Conservation (phyloP, 2,113 vertebrate genomes). For the human (Homo sapiens) region GRCh38 chr1:76097501-76098000, state of each 20-base stretch:
- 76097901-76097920: neutral
- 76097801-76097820: neutral
- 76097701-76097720: neutral
- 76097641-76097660: neutral
- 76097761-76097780: neutral
- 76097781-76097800: neutral
- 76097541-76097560: neutral
- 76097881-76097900: neutral
- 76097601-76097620: no score
- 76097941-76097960: neutral
- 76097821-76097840: neutral
- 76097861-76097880: neutral
- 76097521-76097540: no score
- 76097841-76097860: neutral
- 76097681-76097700: neutral
- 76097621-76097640: neutral
- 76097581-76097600: no score
- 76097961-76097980: neutral
- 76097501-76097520: no score
- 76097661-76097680: neutral
- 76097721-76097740: neutral
- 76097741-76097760: neutral
- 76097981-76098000: neutral
- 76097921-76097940: no score
- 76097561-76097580: no score